Evolutionary conservation across 2,113 vertebrate species (phyloP).

Genomic region (Misgurnus anguillicaudatus): DNA sequence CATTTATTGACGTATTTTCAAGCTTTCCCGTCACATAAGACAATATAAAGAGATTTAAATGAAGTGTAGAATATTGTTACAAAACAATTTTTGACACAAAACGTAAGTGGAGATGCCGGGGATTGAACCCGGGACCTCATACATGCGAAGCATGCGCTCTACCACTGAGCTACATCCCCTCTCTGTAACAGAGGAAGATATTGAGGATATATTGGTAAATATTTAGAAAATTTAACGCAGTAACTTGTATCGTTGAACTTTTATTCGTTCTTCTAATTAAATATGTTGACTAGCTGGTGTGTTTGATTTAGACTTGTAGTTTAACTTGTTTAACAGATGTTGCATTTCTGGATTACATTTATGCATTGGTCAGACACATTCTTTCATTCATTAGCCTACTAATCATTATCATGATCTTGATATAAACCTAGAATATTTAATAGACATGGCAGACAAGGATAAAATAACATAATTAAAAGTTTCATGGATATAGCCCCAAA

Average conservation of each 20-base stretch:
- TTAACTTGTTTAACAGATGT: too few relatives aligned
- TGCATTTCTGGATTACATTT: too few relatives aligned
- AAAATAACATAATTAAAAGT: background rate
- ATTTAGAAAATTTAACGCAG: too few relatives aligned
- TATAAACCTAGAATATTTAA: background rate
- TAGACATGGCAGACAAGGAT: background rate
- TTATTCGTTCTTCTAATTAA: background rate
- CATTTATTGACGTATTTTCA: background rate
- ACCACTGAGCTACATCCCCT: constrained; percentile 86
- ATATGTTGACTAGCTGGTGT: too few relatives aligned
- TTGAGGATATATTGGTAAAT: rapidly evolving
- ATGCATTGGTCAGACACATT: too few relatives aligned
- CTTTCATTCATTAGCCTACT: too few relatives aligned
- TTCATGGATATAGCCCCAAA: background rate
- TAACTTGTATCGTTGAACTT: too few relatives aligned
- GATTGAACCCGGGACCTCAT: constrained; percentile 85
- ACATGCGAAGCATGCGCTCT: constrained; percentile 86
- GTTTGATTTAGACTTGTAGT: too few relatives aligned
- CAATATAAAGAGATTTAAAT: background rate
- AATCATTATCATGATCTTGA: background rate
- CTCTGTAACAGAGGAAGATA: rapidly evolving
- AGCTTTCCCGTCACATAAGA: background rate
- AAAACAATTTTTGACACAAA: background rate
- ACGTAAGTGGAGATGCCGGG: constrained; percentile 75
- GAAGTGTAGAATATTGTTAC: background rate